Evolutionary conservation across 2,888 invertebrate species (phyloP).

Genomic region (Dyspetes luteomarginatus): DNA sequence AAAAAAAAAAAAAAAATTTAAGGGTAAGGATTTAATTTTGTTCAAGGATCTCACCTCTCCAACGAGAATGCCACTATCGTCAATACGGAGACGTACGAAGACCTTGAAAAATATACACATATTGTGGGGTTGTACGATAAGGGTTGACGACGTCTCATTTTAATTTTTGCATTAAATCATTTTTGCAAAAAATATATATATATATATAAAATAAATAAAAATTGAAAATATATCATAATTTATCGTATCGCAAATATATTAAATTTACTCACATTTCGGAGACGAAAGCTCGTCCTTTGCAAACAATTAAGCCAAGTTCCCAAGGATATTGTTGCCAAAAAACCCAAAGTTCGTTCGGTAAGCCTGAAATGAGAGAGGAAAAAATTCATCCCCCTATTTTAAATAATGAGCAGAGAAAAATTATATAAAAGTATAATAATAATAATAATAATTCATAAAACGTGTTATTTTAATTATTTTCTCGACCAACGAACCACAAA

Average conservation of each 20-base stretch:
- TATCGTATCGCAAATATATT: neutral
- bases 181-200: neutral
- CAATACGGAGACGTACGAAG: conserved; percentile 94
- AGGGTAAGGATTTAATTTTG: too few species aligned
- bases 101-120: conserved; percentile 85
- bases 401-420: neutral
- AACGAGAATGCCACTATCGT: conserved; percentile 96
- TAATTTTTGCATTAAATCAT: neutral
- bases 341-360: conserved; percentile 92
- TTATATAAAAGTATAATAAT: neutral
- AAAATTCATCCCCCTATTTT: too few species aligned
- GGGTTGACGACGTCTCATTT: neutral
- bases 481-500: neutral
- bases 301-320: conserved; percentile 90
- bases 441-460: conserved; percentile 1
- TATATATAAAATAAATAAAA: too few species aligned
- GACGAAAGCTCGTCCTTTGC: conserved; percentile 91
- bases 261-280: conserved; percentile 92
- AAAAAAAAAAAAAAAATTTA: too few species aligned
- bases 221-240: too few species aligned
- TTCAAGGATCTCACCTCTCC: too few species aligned
- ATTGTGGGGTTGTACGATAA: neutral
- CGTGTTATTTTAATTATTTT: neutral
- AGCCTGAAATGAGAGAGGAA: too few species aligned
- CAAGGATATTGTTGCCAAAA: conserved; percentile 96